Conservation (phyloP, 2,113 vertebrate species). For the Pandion haliaetus region DNA sequence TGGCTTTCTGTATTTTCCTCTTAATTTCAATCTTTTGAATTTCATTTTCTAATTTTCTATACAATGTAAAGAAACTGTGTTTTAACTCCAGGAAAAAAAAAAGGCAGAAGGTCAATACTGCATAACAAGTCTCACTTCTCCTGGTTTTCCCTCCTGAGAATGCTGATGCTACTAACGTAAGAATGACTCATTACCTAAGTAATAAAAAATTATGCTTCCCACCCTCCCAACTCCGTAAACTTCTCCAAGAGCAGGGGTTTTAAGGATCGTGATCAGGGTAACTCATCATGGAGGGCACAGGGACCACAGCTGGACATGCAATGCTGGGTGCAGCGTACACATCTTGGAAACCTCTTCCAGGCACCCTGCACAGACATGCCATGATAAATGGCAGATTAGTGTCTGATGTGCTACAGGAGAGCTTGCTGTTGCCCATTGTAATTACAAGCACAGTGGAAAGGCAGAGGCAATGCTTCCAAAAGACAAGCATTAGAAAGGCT, state of each 20-base stretch:
- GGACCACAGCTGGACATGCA: neutral
- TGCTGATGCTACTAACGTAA: neutral
- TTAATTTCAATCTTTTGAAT: neutral
- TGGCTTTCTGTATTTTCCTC: neutral
- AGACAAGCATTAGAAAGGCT: neutral
- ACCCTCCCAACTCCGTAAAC: neutral
- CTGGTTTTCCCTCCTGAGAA: neutral
- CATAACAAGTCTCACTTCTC: neutral
- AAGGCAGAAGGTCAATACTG: neutral
- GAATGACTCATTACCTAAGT: neutral
- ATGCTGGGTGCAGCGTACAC: accelerated
- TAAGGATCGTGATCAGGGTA: neutral
- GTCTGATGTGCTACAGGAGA: neutral
- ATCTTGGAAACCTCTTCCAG: neutral
- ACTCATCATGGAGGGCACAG: accelerated
- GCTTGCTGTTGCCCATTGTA: neutral
- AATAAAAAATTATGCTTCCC: neutral
- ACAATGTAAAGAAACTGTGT: neutral
- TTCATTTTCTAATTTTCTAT: neutral
- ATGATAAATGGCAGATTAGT: neutral
- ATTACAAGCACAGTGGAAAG: neutral
- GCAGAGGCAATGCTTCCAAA: neutral
- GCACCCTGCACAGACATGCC: neutral
- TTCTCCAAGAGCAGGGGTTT: neutral
- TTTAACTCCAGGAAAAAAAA: neutral